Percentiles rank a stretch among this genome's conserved stretches.
Conservation (phyloP, 2,113 vertebrate species). For the Gallinago undulata region DNA sequence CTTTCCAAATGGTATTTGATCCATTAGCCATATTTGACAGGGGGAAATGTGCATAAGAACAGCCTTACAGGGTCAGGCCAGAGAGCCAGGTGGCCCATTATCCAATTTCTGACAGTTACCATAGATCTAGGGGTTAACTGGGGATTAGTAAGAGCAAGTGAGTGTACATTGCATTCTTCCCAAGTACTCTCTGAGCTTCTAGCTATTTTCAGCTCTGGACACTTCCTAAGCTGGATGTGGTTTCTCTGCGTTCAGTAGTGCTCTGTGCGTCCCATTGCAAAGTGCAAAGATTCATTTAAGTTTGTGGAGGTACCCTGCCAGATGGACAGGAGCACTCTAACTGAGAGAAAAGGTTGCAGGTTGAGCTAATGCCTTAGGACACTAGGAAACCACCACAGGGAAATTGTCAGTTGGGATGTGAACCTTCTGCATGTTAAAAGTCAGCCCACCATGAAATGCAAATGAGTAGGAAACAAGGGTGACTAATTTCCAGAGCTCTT, state of each 20-base stretch:
- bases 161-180: not conserved
- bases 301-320: not conserved
- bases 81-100: not conserved
- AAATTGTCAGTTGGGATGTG: not conserved
- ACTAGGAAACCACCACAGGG: not conserved
- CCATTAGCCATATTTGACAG: not conserved
- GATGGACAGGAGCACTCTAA: not conserved
- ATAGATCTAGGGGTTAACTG: not conserved
- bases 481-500: not conserved
- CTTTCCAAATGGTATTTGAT: not conserved
- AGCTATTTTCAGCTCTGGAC: not conserved
- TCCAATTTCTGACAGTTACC: not conserved
- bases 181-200: not conserved
- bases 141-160: not conserved
- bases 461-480: not conserved
- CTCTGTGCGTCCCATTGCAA: not conserved
- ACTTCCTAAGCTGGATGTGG: not conserved
- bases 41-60: not conserved
- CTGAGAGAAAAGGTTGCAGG: not conserved
- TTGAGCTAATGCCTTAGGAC: not conserved
- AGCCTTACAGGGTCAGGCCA: not conserved
- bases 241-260: not conserved
- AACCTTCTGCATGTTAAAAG: not conserved
- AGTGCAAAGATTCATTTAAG: not conserved
- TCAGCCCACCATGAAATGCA: not conserved